Conservation (phyloP, 2,113 vertebrate species). For the Cynocephalus volans region DNA sequence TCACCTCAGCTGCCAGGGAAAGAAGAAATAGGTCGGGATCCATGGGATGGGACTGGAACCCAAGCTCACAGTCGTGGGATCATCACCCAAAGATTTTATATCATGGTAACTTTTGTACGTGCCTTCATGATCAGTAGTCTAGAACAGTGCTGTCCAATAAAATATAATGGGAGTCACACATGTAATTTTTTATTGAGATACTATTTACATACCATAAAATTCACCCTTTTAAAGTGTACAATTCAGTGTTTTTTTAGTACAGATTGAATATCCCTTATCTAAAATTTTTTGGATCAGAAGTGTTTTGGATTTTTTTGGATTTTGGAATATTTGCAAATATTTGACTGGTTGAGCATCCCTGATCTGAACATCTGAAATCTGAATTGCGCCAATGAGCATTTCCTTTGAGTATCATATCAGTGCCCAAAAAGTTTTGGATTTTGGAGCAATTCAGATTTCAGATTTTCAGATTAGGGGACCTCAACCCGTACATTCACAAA, state of each 20-base stretch:
- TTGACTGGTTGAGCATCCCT: too few species aligned
- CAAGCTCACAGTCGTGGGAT: not conserved
- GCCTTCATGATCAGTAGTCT: not conserved
- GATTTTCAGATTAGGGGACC: too few species aligned
- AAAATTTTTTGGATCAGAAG: too few species aligned
- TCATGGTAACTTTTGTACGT: not conserved
- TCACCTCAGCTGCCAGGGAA: not conserved
- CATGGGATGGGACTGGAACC: not conserved
- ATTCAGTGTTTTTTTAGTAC: not conserved
- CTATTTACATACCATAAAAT: not conserved
- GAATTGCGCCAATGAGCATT: too few species aligned
- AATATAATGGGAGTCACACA: not conserved
- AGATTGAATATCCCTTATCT: too few species aligned
- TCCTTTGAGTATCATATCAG: too few species aligned
- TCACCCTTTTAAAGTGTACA: not conserved
- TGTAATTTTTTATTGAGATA: constrained; percentile 6
- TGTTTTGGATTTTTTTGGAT: too few species aligned
- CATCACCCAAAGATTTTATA: not conserved
- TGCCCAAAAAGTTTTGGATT: too few species aligned
- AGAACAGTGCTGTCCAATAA: not conserved
- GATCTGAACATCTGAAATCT: too few species aligned
- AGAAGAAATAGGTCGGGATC: not conserved
- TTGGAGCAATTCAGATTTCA: too few species aligned
- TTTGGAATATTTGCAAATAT: too few species aligned
- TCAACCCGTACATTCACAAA: too few species aligned